Evolutionary conservation across 2,113 vertebrate species (phyloP).

Genomic region (Crocuta crocuta): DNA sequence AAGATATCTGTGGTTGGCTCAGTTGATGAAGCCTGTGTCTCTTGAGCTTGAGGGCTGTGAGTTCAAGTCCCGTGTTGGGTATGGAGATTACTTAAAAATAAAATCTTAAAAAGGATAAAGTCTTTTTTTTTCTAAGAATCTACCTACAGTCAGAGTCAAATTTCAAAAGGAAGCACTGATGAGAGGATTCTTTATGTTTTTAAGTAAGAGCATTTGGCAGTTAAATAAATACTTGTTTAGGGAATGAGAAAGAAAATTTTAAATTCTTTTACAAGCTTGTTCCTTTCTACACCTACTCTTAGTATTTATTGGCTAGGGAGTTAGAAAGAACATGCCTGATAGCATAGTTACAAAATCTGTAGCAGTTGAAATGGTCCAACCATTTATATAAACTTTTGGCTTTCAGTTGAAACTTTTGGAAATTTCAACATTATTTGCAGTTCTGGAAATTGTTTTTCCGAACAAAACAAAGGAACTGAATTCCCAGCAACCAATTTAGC

Average conservation of each 20-base stretch:
- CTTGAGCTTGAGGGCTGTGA: not conserved
- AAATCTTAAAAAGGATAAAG: not conserved
- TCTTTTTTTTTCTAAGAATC: not conserved
- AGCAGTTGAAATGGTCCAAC: not conserved
- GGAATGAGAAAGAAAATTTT: not conserved
- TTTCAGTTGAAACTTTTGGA: conserved; percentile 38
- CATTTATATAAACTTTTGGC: conserved; percentile 31
- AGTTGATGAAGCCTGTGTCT: not conserved
- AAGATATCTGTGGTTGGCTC: not conserved
- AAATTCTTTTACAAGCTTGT: not conserved
- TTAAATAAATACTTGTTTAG: conserved; percentile 14
- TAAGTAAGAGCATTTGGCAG: not conserved
- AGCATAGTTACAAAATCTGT: conserved; percentile 50
- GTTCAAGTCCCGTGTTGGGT: not conserved
- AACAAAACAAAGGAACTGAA: not conserved
- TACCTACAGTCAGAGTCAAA: not conserved
- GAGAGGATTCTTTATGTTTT: not conserved
- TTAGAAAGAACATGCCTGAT: not conserved
- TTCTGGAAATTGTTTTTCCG: not conserved
- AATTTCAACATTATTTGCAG: conserved; percentile 21
- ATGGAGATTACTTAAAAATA: not conserved
- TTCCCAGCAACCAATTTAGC: not conserved
- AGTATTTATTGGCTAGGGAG: not conserved
- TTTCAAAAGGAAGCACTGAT: not conserved
- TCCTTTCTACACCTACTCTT: conserved; percentile 7